A percentile compares a stretch with the other conserved stretches of the same genome.
Evolutionary conservation across 1,140 invertebrate genomes (phyloP).

Genomic region (Drosophila kohkoa): DNA sequence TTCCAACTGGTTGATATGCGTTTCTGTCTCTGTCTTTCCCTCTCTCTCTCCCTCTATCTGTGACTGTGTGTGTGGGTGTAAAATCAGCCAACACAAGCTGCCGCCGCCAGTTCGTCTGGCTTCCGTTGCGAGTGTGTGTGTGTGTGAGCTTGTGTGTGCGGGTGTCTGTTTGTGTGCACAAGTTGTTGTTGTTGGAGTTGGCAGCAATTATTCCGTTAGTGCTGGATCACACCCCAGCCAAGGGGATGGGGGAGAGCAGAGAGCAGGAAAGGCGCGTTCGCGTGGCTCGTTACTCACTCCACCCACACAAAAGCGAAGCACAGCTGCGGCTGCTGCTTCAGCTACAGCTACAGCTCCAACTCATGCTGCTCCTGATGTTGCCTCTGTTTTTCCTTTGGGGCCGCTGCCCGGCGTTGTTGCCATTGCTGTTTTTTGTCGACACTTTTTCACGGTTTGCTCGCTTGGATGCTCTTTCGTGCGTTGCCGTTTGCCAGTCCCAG

Average conservation of each 20-base stretch:
- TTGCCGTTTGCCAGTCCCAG: constrained; percentile 57
- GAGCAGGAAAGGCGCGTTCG: constrained; percentile 75
- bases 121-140: constrained; percentile 60
- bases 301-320: constrained; percentile 53
- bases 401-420: constrained; percentile 31
- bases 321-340: constrained; percentile 67
- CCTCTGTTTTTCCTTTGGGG: constrained; percentile 59
- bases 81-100: constrained; percentile 75
- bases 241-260: no score
- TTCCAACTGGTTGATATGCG: constrained; percentile 11
- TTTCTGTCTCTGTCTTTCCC: not conserved
- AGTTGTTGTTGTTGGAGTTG: constrained; percentile 66
- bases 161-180: constrained; percentile 17
- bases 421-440: constrained; percentile 76
- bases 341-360: constrained; percentile 12
- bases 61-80: constrained; percentile 49
- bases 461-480: constrained; percentile 82
- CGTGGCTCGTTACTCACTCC: constrained; percentile 81
- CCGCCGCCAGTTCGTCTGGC: constrained; percentile 77
- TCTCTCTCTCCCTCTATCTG: no score
- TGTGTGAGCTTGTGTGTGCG: no score
- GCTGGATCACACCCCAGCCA: constrained; percentile 62
- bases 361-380: constrained; percentile 29
- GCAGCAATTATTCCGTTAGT: constrained; percentile 82
- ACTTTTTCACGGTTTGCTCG: constrained; percentile 82